Conservation (phyloP, 2,113 vertebrate species). For the Cepphus grylle region DNA sequence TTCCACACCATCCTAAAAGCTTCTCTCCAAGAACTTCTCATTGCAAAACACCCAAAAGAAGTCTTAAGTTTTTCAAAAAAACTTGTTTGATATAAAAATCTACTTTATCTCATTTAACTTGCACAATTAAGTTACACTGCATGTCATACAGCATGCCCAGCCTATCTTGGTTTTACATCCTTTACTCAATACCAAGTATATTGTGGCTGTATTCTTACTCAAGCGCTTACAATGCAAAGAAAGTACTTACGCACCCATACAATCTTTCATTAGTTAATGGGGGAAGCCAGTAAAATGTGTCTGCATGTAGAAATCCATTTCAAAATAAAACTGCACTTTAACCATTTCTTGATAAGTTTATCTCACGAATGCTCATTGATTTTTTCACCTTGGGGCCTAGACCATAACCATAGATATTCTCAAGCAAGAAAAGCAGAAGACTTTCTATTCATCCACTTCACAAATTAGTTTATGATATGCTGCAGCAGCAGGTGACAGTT, state of each 20-base stretch:
- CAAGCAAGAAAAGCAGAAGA: not conserved
- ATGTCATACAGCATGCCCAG: not conserved
- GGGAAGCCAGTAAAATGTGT: not conserved
- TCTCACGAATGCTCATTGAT: not conserved
- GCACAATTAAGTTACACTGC: not conserved
- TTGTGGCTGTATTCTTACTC: not conserved
- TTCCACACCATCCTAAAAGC: not conserved
- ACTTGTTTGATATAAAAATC: not conserved
- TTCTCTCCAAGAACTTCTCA: not conserved
- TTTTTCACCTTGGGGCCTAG: not conserved
- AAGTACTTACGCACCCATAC: fast-evolving
- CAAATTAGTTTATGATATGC: not conserved
- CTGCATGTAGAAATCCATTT: fast-evolving
- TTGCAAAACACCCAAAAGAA: not conserved
- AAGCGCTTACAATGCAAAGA: not conserved
- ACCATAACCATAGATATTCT: not conserved
- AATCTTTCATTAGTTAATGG: not conserved
- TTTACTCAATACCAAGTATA: not conserved
- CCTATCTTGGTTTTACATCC: not conserved
- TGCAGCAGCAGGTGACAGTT: not conserved
- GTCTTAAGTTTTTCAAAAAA: not conserved
- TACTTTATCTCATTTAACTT: not conserved
- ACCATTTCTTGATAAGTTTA: not conserved
- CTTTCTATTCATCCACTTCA: not conserved
- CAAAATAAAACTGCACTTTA: not conserved